Percentiles rank a stretch among this genome's conserved stretches.
Conservation (phyloP, 2,113 vertebrate genomes). For the Semicossyphus pulcher region DNA sequence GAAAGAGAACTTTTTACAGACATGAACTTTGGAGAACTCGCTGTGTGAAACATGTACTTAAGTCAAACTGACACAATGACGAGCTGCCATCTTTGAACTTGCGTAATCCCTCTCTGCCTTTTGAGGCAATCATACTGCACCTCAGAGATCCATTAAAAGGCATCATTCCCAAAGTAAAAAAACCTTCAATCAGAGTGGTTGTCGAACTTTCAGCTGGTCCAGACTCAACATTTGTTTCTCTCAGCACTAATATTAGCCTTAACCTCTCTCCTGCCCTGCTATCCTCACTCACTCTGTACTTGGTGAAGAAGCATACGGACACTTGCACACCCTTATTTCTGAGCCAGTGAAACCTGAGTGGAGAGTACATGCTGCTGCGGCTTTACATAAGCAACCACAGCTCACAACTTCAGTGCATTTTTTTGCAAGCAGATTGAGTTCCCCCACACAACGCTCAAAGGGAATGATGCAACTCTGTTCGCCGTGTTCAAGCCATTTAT, state of each 20-base stretch:
- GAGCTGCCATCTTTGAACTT: conserved; percentile 80
- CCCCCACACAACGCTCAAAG: conserved; percentile 72
- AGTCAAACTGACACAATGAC: conserved; percentile 74
- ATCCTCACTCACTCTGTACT: conserved; percentile 75
- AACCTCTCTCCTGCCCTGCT: conserved; percentile 80
- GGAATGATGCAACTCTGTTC: conserved; percentile 80
- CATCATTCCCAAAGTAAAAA: conserved; percentile 81
- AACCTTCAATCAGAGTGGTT: conserved; percentile 77
- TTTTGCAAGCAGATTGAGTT: conserved; percentile 63
- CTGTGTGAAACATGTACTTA: conserved; percentile 69
- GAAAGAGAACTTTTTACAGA: conserved; percentile 61
- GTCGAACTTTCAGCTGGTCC: conserved; percentile 73
- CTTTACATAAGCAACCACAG: conserved; percentile 64
- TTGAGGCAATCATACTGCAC: conserved; percentile 77
- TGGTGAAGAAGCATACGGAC: conserved; percentile 77
- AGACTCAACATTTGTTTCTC: conserved; percentile 71
- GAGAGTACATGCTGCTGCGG: conserved; percentile 73
- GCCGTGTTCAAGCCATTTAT: conserved; percentile 81
- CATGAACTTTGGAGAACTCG: conserved; percentile 58
- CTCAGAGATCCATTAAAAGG: conserved; percentile 76
- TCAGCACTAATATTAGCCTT: conserved; percentile 87
- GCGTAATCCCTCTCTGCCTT: conserved; percentile 74
- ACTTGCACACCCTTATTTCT: conserved; percentile 85
- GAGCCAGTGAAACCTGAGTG: conserved; percentile 82
- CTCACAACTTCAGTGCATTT: conserved; percentile 70